A percentile compares a stretch with the other conserved stretches of the same genome.
Conservation (phyloP, 1,140 invertebrate genomes). For the Eriosoma lanigerum region DNA sequence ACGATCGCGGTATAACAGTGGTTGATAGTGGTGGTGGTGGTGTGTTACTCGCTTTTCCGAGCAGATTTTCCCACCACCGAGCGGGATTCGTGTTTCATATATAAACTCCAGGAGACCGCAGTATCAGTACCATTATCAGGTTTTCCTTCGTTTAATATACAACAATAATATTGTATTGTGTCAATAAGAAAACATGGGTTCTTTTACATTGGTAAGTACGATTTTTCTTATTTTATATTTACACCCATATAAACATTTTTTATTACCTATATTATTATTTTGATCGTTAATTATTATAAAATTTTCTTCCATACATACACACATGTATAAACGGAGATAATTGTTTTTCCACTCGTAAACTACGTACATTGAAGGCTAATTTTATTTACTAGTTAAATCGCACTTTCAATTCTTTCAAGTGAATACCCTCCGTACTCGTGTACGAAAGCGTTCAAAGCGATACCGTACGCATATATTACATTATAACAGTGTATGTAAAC, state of each 20-base stretch:
- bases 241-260: neutral
- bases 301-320: neutral
- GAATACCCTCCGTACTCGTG: too few species aligned
- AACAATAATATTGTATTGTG: neutral
- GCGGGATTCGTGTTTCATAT: slow-evolving; percentile 28
- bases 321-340: neutral
- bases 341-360: neutral
- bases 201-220: slow-evolving; percentile 37
- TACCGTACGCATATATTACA: slow-evolving; percentile 52
- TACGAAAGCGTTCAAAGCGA: slow-evolving; percentile 36
- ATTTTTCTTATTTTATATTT: slow-evolving; percentile 5
- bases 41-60: slow-evolving; percentile 40
- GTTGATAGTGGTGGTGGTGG: neutral
- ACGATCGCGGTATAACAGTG: neutral
- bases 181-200: slow-evolving; percentile 38
- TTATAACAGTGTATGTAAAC: slow-evolving; percentile 38
- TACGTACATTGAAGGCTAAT: neutral
- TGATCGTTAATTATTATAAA: neutral
- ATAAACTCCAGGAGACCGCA: slow-evolving; percentile 34
- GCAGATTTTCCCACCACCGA: slow-evolving; percentile 37
- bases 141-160: slow-evolving; percentile 32
- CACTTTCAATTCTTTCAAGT: too few species aligned
- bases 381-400: slow-evolving; percentile 30
- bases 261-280: neutral
- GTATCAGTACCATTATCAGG: slow-evolving; percentile 16